Percentiles rank a stretch among this genome's conserved stretches.
Conservation (phyloP, 2,888 invertebrate genomes). For the Ypsolopha scabrella region DNA sequence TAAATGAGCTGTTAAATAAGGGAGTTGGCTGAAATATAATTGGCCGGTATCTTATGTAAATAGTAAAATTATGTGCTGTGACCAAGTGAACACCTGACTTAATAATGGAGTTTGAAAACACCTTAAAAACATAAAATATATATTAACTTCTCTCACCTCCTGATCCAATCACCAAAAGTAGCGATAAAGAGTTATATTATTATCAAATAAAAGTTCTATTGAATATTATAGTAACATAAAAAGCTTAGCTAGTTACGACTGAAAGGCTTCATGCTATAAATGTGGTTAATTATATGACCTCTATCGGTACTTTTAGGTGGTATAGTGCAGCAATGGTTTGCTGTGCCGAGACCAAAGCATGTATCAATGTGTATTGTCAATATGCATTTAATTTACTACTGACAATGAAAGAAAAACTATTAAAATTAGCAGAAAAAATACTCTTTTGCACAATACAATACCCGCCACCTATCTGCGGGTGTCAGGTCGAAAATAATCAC, state of each 20-base stretch:
- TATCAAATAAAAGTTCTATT: slow-evolving; percentile 20
- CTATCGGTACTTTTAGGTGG: slow-evolving; percentile 26
- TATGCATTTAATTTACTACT: background rate
- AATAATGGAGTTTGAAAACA: too few species aligned
- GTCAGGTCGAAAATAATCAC: too few species aligned
- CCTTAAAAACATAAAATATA: background rate
- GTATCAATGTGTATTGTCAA: background rate
- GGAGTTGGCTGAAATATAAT: too few species aligned
- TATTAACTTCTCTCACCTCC: slow-evolving; percentile 39
- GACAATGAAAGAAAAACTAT: too few species aligned
- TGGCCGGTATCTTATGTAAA: too few species aligned
- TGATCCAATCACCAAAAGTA: slow-evolving; percentile 31
- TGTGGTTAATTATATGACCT: background rate
- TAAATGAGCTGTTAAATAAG: too few species aligned
- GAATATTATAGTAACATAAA: slow-evolving; percentile 12
- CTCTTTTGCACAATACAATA: too few species aligned
- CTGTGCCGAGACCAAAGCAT: slow-evolving; percentile 8
- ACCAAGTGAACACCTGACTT: too few species aligned
- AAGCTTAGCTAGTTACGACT: slow-evolving; percentile 6
- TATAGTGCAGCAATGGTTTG: slow-evolving; percentile 23
- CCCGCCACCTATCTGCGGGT: too few species aligned
- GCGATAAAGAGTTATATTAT: slow-evolving; percentile 28
- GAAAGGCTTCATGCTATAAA: background rate
- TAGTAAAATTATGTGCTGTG: too few species aligned
- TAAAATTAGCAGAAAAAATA: too few species aligned